Percentiles rank a stretch among this genome's conserved stretches.
Evolutionary conservation across 2,888 invertebrate genomes (phyloP).

Genomic region (Alsophila aescularia): DNA sequence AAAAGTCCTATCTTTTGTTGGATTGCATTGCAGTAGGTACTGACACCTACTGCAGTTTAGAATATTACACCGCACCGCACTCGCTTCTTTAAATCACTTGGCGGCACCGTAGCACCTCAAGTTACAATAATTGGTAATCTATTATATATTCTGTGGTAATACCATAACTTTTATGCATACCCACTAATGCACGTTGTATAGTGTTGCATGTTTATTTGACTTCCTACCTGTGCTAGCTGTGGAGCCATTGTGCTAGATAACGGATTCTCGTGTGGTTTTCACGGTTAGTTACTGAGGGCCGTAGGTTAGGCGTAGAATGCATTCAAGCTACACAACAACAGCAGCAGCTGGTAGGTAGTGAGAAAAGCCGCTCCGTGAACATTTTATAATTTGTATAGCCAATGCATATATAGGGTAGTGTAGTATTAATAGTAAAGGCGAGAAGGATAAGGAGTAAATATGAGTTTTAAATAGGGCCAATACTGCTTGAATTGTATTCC

Average conservation of each 20-base stretch:
- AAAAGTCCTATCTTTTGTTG: too few species aligned
- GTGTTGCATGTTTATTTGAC: conserved; percentile 8
- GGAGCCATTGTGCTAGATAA: conserved; percentile 18
- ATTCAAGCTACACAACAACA: conserved; percentile 3
- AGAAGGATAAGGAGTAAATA: too few species aligned
- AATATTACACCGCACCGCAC: too few species aligned
- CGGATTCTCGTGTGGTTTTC: conserved; percentile 16
- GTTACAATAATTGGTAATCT: too few species aligned
- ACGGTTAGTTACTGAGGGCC: conserved; percentile 11
- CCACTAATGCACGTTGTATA: conserved; percentile 7
- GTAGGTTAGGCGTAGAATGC: conserved; percentile 1
- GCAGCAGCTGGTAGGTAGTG: not conserved
- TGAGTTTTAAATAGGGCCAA: too few species aligned
- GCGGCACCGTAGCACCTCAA: not conserved
- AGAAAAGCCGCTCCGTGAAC: not conserved
- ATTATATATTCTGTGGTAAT: too few species aligned
- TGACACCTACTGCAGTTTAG: too few species aligned
- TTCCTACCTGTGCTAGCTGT: conserved; percentile 14
- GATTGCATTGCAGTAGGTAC: too few species aligned
- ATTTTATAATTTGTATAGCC: not conserved
- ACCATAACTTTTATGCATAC: not conserved
- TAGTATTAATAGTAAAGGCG: too few species aligned
- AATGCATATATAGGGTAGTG: too few species aligned
- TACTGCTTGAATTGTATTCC: too few species aligned
- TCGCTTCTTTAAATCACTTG: too few species aligned